A percentile compares a stretch with the other conserved stretches of the same genome.
phyloP scores from a whole-genome alignment of 2,797 vertebrate species.

The Platyrinchus mystaceus region DNA sequence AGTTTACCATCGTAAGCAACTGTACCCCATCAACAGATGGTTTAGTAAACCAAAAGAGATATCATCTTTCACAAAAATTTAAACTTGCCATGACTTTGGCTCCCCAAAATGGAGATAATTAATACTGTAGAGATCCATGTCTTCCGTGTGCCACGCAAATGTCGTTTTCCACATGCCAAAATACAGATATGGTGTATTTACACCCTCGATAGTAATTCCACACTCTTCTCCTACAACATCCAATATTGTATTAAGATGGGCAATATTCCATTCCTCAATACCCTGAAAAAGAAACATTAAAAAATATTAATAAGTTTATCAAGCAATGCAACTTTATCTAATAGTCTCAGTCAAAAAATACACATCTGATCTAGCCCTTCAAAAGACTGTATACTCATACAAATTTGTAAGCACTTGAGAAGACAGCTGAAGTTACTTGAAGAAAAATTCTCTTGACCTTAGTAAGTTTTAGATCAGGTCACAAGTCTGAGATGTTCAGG shows the following conservation, averaged over 20 bases:
- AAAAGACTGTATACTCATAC: background rate
- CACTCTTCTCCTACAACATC: constrained; percentile 94
- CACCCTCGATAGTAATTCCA: constrained; percentile 95
- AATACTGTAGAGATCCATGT: constrained; percentile 99
- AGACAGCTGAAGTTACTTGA: background rate
- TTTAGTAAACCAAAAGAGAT: background rate
- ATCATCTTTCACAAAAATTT: background rate
- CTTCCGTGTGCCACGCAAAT: constrained; percentile 98
- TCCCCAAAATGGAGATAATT: constrained; percentile 98
- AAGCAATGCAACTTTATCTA: background rate
- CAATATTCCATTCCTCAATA: constrained; percentile 95
- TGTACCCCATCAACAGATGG: background rate
- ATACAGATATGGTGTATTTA: constrained; percentile 97
- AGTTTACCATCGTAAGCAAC: background rate
- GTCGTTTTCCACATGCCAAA: constrained; percentile 99
- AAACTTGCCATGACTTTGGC: constrained; percentile 94
- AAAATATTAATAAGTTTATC: background rate
- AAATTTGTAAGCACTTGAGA: background rate
- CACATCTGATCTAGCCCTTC: background rate
- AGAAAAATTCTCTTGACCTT: background rate
- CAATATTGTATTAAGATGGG: constrained; percentile 91
- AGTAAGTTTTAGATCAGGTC: background rate
- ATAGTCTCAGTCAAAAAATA: background rate
- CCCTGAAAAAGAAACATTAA: constrained; percentile 75
- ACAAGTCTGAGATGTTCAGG: background rate